Conservation (phyloP, 1,140 invertebrate genomes). For the Lasioglossum baleicum region DNA sequence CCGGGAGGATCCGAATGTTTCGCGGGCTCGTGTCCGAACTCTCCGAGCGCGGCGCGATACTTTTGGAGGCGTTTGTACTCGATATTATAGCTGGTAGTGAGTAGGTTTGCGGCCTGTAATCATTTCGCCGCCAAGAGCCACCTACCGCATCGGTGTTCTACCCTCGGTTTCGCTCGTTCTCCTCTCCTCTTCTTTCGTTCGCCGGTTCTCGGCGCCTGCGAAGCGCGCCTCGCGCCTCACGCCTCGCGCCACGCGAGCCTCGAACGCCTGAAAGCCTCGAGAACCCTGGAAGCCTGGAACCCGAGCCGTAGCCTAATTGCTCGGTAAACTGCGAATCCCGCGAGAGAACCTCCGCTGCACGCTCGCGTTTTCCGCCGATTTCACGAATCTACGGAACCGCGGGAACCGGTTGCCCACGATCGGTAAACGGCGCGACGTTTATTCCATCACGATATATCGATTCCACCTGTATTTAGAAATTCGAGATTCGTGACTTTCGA, state of each 20-base stretch:
- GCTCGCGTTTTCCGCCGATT: conserved; percentile 37
- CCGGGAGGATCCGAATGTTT: background rate
- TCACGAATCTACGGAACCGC: conserved; percentile 10
- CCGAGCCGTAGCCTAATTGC: conserved; percentile 61
- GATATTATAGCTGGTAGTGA: conserved; percentile 75
- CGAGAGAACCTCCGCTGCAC: conserved; percentile 23
- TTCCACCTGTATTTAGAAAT: too few relatives aligned
- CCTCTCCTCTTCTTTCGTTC: conserved; percentile 37
- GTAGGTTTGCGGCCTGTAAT: conserved; percentile 73
- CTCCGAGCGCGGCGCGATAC: conserved; percentile 43
- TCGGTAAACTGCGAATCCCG: conserved; percentile 62
- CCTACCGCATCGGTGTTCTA: conserved; percentile 74
- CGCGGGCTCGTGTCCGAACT: background rate
- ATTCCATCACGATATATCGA: too few relatives aligned
- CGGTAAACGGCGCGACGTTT: too few relatives aligned
- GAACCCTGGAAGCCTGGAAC: conserved; percentile 3
- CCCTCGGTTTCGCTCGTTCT: conserved; percentile 49
- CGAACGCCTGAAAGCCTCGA: too few relatives aligned
- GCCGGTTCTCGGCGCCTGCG: conserved; percentile 23
- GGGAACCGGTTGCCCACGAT: background rate
- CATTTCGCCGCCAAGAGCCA: conserved; percentile 75
- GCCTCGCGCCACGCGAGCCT: conserved; percentile 17
- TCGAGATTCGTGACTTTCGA: too few relatives aligned
- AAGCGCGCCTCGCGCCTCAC: conserved; percentile 25
- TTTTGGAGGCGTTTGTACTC: conserved; percentile 72